Conservation (phyloP, 2,113 vertebrate genomes). For the Trichechus manatus region DNA sequence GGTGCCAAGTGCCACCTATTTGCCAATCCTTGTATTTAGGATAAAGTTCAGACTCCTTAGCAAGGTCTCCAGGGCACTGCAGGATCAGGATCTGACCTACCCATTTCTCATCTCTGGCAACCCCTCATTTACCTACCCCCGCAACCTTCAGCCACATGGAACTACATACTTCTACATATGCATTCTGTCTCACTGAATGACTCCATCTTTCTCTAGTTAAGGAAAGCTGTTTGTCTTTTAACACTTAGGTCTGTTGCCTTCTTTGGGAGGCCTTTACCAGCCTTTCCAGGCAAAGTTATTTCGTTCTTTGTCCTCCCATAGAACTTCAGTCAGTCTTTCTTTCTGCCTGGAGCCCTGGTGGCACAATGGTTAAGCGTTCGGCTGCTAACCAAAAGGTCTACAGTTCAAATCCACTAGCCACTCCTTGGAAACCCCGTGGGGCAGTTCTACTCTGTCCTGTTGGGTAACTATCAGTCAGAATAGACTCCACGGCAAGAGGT, state of each 20-base stretch:
- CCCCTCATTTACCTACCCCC: neutral
- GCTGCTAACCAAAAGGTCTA: too few species aligned
- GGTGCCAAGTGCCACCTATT: neutral
- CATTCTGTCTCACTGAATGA: neutral
- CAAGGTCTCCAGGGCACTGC: neutral
- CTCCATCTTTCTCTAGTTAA: neutral
- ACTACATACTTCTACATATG: neutral
- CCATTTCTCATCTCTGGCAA: neutral
- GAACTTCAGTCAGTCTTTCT: neutral
- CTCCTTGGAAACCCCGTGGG: too few species aligned
- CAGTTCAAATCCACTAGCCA: too few species aligned
- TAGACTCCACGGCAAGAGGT: too few species aligned
- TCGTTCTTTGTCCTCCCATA: neutral
- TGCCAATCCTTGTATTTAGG: neutral
- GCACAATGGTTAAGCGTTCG: too few species aligned
- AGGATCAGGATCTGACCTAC: neutral
- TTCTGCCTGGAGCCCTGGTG: neutral
- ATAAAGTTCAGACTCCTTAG: constrained; percentile 45
- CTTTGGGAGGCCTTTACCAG: neutral
- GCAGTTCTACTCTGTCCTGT: too few species aligned
- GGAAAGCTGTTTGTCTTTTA: neutral
- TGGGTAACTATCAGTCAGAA: too few species aligned
- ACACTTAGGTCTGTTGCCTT: neutral
- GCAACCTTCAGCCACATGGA: neutral
- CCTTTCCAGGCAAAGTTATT: neutral